Evolutionary conservation across 2,888 invertebrate genomes (phyloP).

Genomic region (Sisyra terminalis): DNA sequence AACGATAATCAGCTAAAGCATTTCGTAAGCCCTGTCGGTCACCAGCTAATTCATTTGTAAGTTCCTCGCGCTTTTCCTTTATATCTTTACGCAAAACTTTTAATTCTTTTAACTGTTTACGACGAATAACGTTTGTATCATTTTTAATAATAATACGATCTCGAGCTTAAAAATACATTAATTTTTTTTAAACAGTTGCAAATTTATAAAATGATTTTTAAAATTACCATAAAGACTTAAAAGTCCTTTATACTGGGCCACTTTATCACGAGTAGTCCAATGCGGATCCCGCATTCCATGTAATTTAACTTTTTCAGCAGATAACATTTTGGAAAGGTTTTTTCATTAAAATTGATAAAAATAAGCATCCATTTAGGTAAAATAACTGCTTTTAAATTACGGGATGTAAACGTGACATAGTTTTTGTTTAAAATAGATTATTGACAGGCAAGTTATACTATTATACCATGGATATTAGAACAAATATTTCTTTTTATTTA

Average conservation of each 20-base stretch:
- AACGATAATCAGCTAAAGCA: conserved; percentile 36
- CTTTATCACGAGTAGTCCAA: conserved; percentile 49
- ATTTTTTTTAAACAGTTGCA: background rate
- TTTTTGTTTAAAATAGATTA: no score
- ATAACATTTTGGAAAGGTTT: conserved; percentile 26
- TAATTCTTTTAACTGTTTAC: conserved; percentile 37
- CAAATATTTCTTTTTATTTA: no score
- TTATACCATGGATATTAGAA: no score
- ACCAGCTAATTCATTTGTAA: conserved; percentile 39
- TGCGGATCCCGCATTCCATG: conserved; percentile 46
- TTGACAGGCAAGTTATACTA: no score
- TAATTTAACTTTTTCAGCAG: conserved; percentile 37
- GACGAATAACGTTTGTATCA: conserved; percentile 31
- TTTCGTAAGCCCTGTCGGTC: conserved; percentile 40
- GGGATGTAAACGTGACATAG: no score
- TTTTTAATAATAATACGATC: conserved; percentile 41
- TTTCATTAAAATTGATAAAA: no score
- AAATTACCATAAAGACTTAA: conserved; percentile 42
- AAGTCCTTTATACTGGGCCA: conserved; percentile 45
- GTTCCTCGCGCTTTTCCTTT: conserved; percentile 32
- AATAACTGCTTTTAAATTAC: no score
- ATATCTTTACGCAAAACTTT: conserved; percentile 38
- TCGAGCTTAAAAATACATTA: conserved; percentile 18
- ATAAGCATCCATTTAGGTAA: no score
- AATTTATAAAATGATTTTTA: background rate